Evolutionary conservation across 1,140 invertebrate species (phyloP), one percentile per base, ranked within the genome.

Genomic region (Contarinia nasturtii): DNA sequence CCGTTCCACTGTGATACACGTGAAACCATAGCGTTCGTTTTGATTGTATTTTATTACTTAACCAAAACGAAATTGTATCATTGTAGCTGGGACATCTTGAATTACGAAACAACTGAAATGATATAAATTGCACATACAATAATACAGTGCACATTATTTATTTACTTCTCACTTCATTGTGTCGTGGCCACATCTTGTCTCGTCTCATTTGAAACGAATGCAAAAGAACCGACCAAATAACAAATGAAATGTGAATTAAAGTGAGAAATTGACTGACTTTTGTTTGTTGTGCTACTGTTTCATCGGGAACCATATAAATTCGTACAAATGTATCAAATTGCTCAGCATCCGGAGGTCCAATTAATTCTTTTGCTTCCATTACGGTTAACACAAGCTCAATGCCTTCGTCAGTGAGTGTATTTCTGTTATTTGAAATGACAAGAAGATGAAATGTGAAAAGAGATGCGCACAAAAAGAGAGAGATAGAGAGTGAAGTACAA

Each of bases 251-350:
- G n/a, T n/a, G n/a, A n/a, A n/a, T n/a, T n/a, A n/a, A n/a, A n/a
- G n/a, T n/a, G n/a, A n/a, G n/a, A n/a, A n/a, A n/a, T n/a, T 56
- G 14, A 38, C 15, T 67, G 50, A 82, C 69, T 62, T 80, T 76
- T 11, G 82, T 85, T 64, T 84, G 80, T 60, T 80, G 76, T 55
- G 78, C 76, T 1, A 72, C 71, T 17, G 76, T 71, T 55, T 76
- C 74, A 53, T 83, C 77, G 1, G 82, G 82, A n/a, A 81, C 65
- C 12, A 86, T 61, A 49, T 77, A 80, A 38, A 84, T 79, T 50
- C 78, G 73, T 33, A 84, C 79, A 58, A 82, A 86, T 1, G 80
- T 80, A 58, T 86, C 79, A 50, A 82, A 61, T 0, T 73, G 71
- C 4, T 74, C 71, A 61, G 61, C 70, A 45, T 70, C 73, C 50